Evolutionary conservation across 2,888 invertebrate genomes (phyloP), one percentile per base, ranked within the genome.

Genomic region (Hirtodrosophila cameraria): DNA sequence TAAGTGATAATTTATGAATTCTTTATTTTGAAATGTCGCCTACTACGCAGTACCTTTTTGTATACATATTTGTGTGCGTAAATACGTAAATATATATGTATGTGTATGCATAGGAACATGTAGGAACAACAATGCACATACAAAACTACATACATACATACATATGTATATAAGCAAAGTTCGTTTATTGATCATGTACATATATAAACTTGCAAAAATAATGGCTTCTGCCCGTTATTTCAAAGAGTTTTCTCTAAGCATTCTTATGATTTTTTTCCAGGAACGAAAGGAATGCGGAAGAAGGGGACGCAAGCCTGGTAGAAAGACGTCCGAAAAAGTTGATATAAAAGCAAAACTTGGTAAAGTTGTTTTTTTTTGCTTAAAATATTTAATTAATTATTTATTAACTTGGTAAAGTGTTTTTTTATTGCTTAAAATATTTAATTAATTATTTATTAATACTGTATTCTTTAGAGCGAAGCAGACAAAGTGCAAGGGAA

Each of bases 401-500:
- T 1, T n/a, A 15, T 25, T 18, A n/a, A n/a, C n/a, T n/a, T n/a
- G n/a, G n/a, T n/a, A n/a, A n/a, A n/a, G n/a, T n/a, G n/a, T n/a
- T n/a, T n/a, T n/a, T n/a, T n/a, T n/a, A n/a, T n/a, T n/a, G n/a
- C n/a, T n/a, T n/a, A n/a, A n/a, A n/a, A n/a, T n/a, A n/a, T n/a
- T n/a, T 23, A n/a, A 9, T 5, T 30, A 2, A 0, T 0, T 20
- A 2, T 30, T 1, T n/a, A 15, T 25, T 18, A n/a, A n/a, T n/a
- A n/a, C n/a, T n/a, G n/a, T n/a, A 5, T 18, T 18, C 1, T n/a
- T 4, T 15, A 97, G 98, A 99, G 92, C 94, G 98, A 66, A 98
- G 98, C 91, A 94, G 99, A 79, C 98, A 99, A 92, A 98, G 98
- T 92, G 99, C 99, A 76, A 93, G 98, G 85, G 99, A 99, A 93